Evolutionary conservation across 2,888 invertebrate species (phyloP).

Genomic region (Ommatoiulus sabulosus): DNA sequence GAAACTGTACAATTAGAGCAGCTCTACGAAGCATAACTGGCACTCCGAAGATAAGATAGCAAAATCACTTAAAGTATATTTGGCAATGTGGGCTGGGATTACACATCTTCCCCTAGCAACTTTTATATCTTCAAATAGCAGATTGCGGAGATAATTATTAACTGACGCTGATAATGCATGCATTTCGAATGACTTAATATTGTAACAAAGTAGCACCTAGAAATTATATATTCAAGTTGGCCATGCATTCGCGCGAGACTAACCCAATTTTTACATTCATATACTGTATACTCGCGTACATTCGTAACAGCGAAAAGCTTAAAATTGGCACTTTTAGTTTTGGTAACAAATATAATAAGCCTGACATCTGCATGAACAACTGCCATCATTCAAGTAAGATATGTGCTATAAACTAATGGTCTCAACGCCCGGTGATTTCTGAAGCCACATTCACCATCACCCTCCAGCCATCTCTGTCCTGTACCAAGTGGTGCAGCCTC

Average conservation of each 20-base stretch:
- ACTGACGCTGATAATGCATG: not conserved
- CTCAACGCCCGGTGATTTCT: too few relatives aligned
- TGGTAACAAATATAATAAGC: not conserved
- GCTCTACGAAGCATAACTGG: not conserved
- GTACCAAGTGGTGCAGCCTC: too few relatives aligned
- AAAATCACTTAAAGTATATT: not conserved
- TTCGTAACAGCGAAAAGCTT: not conserved
- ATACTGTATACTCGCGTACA: not conserved
- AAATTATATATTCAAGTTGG: not conserved
- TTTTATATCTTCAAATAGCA: not conserved
- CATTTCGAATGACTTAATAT: not conserved
- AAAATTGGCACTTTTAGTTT: not conserved
- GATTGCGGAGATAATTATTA: not conserved
- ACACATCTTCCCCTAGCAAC: not conserved
- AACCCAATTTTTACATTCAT: not conserved
- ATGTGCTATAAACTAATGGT: not conserved
- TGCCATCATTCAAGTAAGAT: not conserved
- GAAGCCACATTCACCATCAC: too few relatives aligned
- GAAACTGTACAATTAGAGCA: not conserved
- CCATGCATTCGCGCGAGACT: too few relatives aligned
- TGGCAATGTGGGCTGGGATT: not conserved
- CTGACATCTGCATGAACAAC: too few relatives aligned
- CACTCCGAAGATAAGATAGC: not conserved
- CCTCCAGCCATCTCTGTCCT: too few relatives aligned
- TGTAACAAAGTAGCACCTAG: not conserved